These are phyloP conservation scores for Erannis defoliaria DNA, from an alignment of 2,888 invertebrate species.

Conservation along the genomic window DNA sequence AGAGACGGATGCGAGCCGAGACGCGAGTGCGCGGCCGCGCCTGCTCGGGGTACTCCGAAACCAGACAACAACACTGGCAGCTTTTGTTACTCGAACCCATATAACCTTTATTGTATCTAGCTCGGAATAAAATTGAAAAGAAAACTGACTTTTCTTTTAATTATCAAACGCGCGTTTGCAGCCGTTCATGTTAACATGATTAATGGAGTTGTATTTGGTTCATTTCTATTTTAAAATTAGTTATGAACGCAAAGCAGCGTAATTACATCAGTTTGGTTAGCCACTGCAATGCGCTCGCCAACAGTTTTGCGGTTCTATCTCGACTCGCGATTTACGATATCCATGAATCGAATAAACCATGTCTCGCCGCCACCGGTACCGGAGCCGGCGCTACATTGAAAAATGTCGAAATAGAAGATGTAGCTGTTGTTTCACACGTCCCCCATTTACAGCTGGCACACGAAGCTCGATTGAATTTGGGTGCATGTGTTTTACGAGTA, in stretches of 20 bases:
- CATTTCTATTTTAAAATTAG: constrained; percentile 34
- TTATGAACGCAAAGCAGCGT: constrained; percentile 20
- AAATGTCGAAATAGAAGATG: constrained; percentile 23
- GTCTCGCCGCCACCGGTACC: constrained; percentile 1
- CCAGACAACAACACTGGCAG: constrained; percentile 25
- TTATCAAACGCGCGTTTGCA: neutral
- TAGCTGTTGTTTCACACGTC: constrained; percentile 19
- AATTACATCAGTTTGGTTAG: constrained; percentile 29
- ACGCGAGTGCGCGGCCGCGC: constrained; percentile 23
- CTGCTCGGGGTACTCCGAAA: constrained; percentile 35
- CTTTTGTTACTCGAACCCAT: constrained; percentile 25
- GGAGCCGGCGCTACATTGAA: constrained; percentile 25
- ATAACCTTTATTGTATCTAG: constrained; percentile 4
- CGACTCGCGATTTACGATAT: constrained; percentile 36
- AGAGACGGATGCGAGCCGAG: constrained; percentile 60
- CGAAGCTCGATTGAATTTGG: constrained; percentile 6
- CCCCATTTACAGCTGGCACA: constrained; percentile 5
- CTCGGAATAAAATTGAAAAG: neutral
- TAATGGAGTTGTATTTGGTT: constrained; percentile 28
- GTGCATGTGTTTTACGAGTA: neutral
- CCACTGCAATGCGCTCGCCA: constrained; percentile 42
- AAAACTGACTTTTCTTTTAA: constrained; percentile 2
- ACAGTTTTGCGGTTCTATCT: constrained; percentile 39
- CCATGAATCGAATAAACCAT: constrained; percentile 30
- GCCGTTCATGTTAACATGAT: constrained; percentile 17